Base-by-base conservation (phyloP, 2,797 vertebrate species). In the Chloroceryle inda region DNA sequence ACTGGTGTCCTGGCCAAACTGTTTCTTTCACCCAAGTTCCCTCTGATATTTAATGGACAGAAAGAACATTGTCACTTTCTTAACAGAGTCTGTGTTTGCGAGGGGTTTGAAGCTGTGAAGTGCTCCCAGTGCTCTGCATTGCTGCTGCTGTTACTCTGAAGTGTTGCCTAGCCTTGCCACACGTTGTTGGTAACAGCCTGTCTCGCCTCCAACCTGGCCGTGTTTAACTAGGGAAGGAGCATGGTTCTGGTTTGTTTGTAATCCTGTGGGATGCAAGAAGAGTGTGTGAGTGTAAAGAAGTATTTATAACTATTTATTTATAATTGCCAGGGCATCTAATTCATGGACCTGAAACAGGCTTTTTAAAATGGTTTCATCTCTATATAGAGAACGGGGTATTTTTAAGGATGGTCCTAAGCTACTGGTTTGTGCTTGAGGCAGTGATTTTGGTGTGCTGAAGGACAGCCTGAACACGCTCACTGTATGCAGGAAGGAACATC, bases 241-340 rank as follows among this genome's bases (percentile, higher is more conserved):
- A 78, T 20, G 45, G 67, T 49, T 88, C 61, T 94, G 92, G 33
- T 90, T 91, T 77, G 81, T 92, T 73, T 85, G 77, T 74, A 59
- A 55, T 27, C 75, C 69, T 8, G 42, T 85, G 91, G 73, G 80
- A 83, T 42, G 56, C 50, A 45, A 22, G 59, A 75, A 56, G 17
- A 27, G 53, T 23, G 69, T 87, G 80, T 77, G 87, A 85, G 75
- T 85, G 63, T 91, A 73, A 78, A 50, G 68, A 83, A 53, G 49
- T 95, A 96, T 97, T 96, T 96, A 95, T 96, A 92, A 73, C 19
- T 97, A 91, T 96, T 97, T 96, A 97, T 97, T 97, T 94, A 11
- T 85, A 56, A 81, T 61, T 74, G 66, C 68, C 63, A 77, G 23
- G 85, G 53, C 77, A 90, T 45, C 50, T 38, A 14, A 92, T 52